phyloP scores from a whole-genome alignment of 2,113 vertebrate species.

The Nannobrachium achirus region DNA sequence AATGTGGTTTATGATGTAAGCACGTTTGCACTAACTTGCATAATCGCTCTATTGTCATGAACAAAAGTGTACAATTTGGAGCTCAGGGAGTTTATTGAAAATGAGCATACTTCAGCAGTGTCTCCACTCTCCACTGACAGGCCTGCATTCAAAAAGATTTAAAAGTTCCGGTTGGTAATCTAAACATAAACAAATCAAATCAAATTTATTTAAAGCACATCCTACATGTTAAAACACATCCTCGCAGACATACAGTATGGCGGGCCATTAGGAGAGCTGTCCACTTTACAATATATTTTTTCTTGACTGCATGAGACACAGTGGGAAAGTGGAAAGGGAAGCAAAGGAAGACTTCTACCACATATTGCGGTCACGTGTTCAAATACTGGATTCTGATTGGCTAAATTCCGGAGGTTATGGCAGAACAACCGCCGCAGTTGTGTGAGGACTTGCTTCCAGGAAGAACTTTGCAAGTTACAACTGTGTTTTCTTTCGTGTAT shows the following conservation, averaged over 20 bases:
- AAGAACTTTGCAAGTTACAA: too few species aligned
- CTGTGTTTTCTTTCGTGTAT: too few species aligned
- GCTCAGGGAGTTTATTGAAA: neutral
- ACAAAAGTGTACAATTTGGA: neutral
- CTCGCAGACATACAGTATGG: neutral
- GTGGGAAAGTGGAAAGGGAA: neutral
- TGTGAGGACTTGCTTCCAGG: too few species aligned
- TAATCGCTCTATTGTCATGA: slow-evolving; percentile 3
- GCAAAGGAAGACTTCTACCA: too few species aligned
- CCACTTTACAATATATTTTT: too few species aligned
- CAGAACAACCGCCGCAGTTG: too few species aligned
- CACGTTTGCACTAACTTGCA: slow-evolving; percentile 17
- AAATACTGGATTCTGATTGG: too few species aligned
- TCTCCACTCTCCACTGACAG: neutral
- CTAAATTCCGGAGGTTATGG: too few species aligned
- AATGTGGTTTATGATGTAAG: slow-evolving; percentile 12
- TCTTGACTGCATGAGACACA: too few species aligned
- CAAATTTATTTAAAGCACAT: slow-evolving; percentile 17
- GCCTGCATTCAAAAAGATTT: slow-evolving; percentile 27
- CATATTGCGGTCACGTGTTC: too few species aligned
- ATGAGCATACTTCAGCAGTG: neutral
- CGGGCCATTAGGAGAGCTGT: neutral
- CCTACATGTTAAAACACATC: neutral
- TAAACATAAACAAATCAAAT: slow-evolving; percentile 20
- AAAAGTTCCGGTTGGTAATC: slow-evolving; percentile 14